Evolutionary conservation across 2,797 vertebrate genomes (phyloP).

Genomic region (Leucoraja ocellata): DNA sequence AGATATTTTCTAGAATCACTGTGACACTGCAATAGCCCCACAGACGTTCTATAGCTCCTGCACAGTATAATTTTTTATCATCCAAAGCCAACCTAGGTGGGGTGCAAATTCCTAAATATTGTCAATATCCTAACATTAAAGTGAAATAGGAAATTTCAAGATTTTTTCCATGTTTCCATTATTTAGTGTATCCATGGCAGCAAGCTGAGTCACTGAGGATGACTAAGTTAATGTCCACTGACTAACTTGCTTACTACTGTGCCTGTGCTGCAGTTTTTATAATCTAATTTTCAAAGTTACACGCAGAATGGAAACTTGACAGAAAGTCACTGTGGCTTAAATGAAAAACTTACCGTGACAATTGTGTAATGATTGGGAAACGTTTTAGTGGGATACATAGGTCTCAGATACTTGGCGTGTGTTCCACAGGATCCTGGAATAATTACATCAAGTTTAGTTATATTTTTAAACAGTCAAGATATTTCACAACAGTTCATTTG

Average conservation of each 20-base stretch:
- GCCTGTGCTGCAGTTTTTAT: too few relatives aligned
- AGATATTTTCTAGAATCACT: not conserved
- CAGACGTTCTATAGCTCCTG: not conserved
- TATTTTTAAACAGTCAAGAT: not conserved
- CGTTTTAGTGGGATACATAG: conserved; percentile 66
- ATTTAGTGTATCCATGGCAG: not conserved
- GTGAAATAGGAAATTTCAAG: not conserved
- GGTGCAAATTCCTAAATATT: not conserved
- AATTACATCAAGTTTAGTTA: conserved; percentile 40
- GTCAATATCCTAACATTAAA: too few relatives aligned
- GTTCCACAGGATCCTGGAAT: conserved; percentile 63
- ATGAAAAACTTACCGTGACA: conserved; percentile 61
- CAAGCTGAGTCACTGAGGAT: not conserved
- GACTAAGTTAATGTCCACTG: not conserved
- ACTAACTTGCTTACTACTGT: not conserved
- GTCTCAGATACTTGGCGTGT: conserved; percentile 65
- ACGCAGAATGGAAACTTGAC: not conserved
- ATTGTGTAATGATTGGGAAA: conserved; percentile 70
- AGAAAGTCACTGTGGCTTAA: not conserved
- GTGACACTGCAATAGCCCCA: not conserved
- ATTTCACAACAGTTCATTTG: not conserved
- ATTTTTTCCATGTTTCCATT: not conserved
- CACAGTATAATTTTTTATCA: not conserved
- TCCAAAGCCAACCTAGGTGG: not conserved
- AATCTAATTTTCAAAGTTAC: not conserved